Percentiles rank a stretch among this genome's conserved stretches.
Evolutionary conservation across 37 sponge, comb jelly and placozoan species (phyloP).

Genomic region (Chondrilla cf. caribensis): DNA sequence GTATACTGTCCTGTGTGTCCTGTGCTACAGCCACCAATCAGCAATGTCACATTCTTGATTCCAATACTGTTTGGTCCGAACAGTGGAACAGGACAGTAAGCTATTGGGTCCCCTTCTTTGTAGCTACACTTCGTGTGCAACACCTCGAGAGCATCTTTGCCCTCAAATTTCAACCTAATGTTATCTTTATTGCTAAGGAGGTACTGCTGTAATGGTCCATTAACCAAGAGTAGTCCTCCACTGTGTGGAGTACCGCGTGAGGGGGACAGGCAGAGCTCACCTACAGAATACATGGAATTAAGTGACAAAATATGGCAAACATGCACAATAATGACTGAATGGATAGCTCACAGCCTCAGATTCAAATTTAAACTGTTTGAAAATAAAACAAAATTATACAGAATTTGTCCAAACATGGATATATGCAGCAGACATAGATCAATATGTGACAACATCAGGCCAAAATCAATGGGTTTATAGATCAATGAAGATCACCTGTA

Average conservation of each 20-base stretch:
- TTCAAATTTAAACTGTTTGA: background rate
- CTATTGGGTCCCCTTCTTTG: background rate
- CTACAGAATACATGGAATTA: background rate
- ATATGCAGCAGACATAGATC: too few species aligned
- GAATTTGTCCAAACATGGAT: background rate
- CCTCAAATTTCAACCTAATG: background rate
- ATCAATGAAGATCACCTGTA: background rate
- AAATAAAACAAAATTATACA: background rate
- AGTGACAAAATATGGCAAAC: too few species aligned
- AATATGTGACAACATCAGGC: too few species aligned
- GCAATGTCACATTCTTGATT: background rate
- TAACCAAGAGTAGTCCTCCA: background rate
- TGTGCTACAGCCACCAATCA: background rate
- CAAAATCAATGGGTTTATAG: background rate
- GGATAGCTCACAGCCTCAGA: background rate
- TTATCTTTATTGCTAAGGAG: background rate
- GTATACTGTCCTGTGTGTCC: background rate
- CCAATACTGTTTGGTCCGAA: background rate
- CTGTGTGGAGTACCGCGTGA: background rate
- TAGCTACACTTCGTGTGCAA: background rate
- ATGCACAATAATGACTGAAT: background rate
- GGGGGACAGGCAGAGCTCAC: background rate
- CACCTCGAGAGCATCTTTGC: background rate
- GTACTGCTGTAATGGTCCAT: background rate
- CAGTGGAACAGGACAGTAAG: constrained; percentile 7